Conservation (phyloP, 2,888 invertebrate species). For the Coelogynopora nodosa region DNA sequence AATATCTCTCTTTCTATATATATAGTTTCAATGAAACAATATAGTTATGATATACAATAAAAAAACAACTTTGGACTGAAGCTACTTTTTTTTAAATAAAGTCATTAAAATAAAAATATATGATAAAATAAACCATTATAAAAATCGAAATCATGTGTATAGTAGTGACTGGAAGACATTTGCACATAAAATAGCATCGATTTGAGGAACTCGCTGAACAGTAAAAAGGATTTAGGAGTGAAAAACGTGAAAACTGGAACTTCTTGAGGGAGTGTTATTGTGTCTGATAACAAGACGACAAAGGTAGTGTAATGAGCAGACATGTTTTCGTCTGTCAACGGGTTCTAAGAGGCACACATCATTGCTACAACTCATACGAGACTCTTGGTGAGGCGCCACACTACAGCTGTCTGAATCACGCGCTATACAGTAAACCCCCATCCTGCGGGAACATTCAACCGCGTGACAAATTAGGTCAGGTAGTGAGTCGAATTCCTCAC, state of each 20-base stretch:
- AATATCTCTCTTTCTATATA: too few relatives aligned
- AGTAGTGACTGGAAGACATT: too few relatives aligned
- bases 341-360: slow-evolving; percentile 72
- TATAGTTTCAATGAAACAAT: too few relatives aligned
- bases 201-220: too few relatives aligned
- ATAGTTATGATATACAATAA: too few relatives aligned
- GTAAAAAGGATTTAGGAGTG: too few relatives aligned
- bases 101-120: too few relatives aligned
- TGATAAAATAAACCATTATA: too few relatives aligned
- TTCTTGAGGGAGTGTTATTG: slow-evolving; percentile 57
- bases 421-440: neutral
- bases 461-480: neutral
- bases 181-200: too few relatives aligned
- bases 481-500: neutral
- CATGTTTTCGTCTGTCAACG: slow-evolving; percentile 71
- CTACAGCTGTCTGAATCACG: neutral
- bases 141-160: too few relatives aligned
- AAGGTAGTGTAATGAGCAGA: slow-evolving; percentile 70
- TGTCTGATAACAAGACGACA: slow-evolving; percentile 73
- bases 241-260: neutral
- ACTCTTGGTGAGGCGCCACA: neutral
- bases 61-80: too few relatives aligned
- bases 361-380: neutral
- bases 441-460: neutral
- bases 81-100: too few relatives aligned